Evolutionary conservation across 2,113 vertebrate species (phyloP).

Genomic region (Apistogramma diplotaenia): DNA sequence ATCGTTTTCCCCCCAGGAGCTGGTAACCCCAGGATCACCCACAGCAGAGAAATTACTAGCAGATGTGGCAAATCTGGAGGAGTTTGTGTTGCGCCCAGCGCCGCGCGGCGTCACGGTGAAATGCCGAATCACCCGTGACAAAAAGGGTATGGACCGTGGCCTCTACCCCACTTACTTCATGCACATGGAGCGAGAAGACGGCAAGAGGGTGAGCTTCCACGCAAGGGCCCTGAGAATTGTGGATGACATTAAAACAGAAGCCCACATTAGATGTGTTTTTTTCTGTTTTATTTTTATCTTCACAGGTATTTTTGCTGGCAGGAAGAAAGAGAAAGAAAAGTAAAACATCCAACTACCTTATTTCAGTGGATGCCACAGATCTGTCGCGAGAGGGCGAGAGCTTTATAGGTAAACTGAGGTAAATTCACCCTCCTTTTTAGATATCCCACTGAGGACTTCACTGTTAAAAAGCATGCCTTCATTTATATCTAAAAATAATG

Average conservation of each 20-base stretch:
- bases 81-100: conserved; percentile 87
- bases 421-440: not conserved
- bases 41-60: conserved; percentile 74
- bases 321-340: conserved; percentile 97
- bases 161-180: conserved; percentile 97
- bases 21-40: conserved; percentile 72
- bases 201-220: conserved; percentile 80
- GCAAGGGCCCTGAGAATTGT: not conserved
- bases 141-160: conserved; percentile 94
- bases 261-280: not conserved
- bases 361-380: conserved; percentile 94
- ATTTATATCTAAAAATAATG: too few relatives aligned
- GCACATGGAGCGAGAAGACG: conserved; percentile 95
- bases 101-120: conserved; percentile 86
- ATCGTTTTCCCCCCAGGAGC: conserved; percentile 70
- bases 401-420: conserved; percentile 96
- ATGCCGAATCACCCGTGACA: conserved; percentile 92
- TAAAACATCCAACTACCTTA: conserved; percentile 97
- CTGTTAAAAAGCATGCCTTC: not conserved
- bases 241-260: not conserved
- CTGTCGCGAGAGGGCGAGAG: conserved; percentile 91
- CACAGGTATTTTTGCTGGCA: conserved; percentile 90
- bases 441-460: not conserved
- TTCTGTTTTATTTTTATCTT: not conserved
- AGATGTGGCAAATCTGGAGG: conserved; percentile 86